Conservation (phyloP, 2,113 vertebrate species). For the Phasianus colchicus region DNA sequence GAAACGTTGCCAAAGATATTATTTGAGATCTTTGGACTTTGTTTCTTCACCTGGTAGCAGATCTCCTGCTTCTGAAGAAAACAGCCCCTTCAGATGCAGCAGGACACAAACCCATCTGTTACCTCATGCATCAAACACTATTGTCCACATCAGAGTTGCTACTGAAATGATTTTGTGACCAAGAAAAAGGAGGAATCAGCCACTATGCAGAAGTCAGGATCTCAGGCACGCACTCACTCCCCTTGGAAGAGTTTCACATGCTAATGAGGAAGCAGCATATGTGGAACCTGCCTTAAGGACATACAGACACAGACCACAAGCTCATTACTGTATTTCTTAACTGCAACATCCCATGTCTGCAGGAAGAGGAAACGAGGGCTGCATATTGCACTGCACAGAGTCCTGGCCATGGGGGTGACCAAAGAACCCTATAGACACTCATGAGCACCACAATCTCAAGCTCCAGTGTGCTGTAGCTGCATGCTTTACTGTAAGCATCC, state of each 20-base stretch:
- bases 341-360: background rate
- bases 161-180: rapidly evolving
- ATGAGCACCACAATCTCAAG: rapidly evolving
- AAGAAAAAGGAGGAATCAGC: background rate
- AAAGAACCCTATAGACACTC: rapidly evolving
- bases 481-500: background rate
- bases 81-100: background rate
- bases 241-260: background rate
- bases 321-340: rapidly evolving
- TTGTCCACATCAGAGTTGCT: background rate
- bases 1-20: background rate
- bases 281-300: background rate
- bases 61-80: background rate
- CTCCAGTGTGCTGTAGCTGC: rapidly evolving
- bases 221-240: rapidly evolving
- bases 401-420: background rate
- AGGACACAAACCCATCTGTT: background rate
- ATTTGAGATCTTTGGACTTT: background rate
- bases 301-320: background rate
- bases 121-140: rapidly evolving
- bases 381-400: background rate
- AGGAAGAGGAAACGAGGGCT: rapidly evolving
- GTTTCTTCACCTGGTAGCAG: background rate
- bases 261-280: background rate
- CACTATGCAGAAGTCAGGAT: rapidly evolving